Evolutionary conservation across 2,113 vertebrate species (phyloP), one percentile per base, ranked within the genome.

Genomic region (Cynoglossus semilaevis): DNA sequence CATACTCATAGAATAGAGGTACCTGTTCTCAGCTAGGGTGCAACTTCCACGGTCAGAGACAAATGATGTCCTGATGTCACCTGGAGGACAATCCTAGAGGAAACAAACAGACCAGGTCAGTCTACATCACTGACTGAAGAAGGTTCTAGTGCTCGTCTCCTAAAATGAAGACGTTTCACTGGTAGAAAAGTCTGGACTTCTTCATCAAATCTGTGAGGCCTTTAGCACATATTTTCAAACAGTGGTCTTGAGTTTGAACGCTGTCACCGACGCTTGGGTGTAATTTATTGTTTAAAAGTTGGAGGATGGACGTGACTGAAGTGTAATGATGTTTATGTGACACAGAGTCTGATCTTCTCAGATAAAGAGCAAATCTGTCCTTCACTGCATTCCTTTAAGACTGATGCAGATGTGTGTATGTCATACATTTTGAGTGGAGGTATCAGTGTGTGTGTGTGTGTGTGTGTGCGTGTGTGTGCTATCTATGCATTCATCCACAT

Each of bases 1-100:
- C 22, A 29, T 6, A 29, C 22, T 29, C 22, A n/a, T n/a, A n/a
- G n/a, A n/a, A n/a, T n/a, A n/a, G n/a, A 29, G 22, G 29, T 51
- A 97, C 95, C 93, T 91, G 77, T 84, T 66, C 47, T 68, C 88
- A 52, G 84, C 43, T 13, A 70, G 77, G 70, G 83, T 36, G 38
- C 62, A 6, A 0, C 43, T 64, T 60, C 75, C 77, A 0, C 80
- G 66, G 58, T 90, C 88, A 79, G 88, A 90, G 74, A 71, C 47
- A 49, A 85, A 34, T 53, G 91, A 89, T 57, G 84, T 70, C 44
- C 5, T 46, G 40, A 74, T 67, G 9, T 91, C 90, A 47, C 65
- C 85, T 22, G 87, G 68, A 63, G 90, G 59, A 53, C 89, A 71
- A 68, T 92, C 93, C 95, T 96, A 81, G 41, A 90, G 87, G 60